Evolutionary conservation across 2,797 vertebrate genomes (phyloP).

Genomic region (Amniataba percoides): DNA sequence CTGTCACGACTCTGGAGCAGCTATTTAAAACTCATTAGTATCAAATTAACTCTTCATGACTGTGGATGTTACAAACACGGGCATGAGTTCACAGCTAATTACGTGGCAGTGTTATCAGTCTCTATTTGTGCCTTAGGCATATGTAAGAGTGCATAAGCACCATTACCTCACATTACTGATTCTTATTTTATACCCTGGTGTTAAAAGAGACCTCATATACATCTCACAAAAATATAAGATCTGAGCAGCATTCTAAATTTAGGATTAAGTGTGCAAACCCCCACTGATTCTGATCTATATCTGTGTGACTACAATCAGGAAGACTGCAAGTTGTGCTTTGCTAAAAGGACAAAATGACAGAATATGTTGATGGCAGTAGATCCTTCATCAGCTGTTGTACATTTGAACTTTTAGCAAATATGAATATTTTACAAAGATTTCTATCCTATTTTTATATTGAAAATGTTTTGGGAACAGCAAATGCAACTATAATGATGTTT

Average conservation of each 20-base stretch:
- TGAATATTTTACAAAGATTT: not conserved
- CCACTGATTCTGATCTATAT: not conserved
- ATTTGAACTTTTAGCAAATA: not conserved
- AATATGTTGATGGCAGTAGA: not conserved
- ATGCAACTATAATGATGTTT: not conserved
- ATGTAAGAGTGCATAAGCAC: not conserved
- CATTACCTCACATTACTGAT: not conserved
- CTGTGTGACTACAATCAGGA: not conserved
- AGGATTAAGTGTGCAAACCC: not conserved
- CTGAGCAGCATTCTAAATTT: not conserved
- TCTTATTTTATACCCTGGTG: not conserved
- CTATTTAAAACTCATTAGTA: not conserved
- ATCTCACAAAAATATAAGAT: not conserved
- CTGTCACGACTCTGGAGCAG: not conserved
- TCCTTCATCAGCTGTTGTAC: not conserved
- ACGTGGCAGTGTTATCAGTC: not conserved
- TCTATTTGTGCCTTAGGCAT: not conserved
- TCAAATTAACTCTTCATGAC: not conserved
- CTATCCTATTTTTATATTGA: not conserved
- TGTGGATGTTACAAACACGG: not conserved
- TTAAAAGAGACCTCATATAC: not conserved
- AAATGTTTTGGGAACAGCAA: not conserved
- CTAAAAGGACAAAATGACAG: not conserved
- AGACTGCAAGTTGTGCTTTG: not conserved
- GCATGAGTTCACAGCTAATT: constrained; percentile 1